These are phyloP conservation scores for Caenorhabditis virilis DNA, from an alignment of 2,888 invertebrate species.

Conservation along the genomic window DNA sequence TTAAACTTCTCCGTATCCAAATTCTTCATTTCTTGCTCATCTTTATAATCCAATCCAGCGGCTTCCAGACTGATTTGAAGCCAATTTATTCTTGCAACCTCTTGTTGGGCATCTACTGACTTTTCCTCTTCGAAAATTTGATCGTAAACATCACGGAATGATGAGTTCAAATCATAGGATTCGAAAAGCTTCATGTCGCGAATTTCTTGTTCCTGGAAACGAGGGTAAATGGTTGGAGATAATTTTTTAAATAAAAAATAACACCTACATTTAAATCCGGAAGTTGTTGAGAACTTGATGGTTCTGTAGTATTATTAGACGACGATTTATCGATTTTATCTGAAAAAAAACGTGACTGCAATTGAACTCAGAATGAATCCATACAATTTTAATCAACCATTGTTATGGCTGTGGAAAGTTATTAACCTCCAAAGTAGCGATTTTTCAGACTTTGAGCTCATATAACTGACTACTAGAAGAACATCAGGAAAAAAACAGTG, in stretches of 20 bases:
- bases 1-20: conserved; percentile 42
- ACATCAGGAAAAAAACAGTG: no score
- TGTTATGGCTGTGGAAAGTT: no score
- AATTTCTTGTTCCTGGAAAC: conserved; percentile 32
- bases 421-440: no score
- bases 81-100: conserved; percentile 55
- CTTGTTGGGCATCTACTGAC: conserved; percentile 20
- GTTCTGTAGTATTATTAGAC: no score
- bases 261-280: no score
- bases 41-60: conserved; percentile 47
- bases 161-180: conserved; percentile 48
- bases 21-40: conserved; percentile 42
- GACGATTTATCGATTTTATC: no score
- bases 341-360: no score
- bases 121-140: conserved; percentile 45
- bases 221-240: neutral
- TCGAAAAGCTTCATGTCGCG: conserved; percentile 44
- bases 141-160: conserved; percentile 52
- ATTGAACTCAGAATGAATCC: no score
- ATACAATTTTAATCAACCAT: no score
- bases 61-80: conserved; percentile 51
- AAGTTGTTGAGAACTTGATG: no score
- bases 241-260: neutral
- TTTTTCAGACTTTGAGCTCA: no score
- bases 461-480: no score